Percentiles rank a stretch among this genome's conserved stretches.
These are phyloP conservation scores for Zeuzera pyrina DNA, from an alignment of 2,888 invertebrate genomes.

Conservation along the genomic window DNA sequence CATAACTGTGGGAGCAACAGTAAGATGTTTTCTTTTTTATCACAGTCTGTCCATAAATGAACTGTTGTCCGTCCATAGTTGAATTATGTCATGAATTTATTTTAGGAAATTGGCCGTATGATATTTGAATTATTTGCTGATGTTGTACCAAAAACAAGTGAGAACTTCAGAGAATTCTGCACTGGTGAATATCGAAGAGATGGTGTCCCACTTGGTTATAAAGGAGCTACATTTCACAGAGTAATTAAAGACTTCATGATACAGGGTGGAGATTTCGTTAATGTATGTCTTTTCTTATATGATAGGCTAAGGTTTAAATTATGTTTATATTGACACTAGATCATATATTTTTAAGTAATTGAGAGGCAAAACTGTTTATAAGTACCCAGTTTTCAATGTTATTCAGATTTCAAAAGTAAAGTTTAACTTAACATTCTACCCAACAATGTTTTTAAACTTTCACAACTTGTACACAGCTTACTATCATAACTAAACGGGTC, in stretches of 20 bases:
- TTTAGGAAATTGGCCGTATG: conserved; percentile 95
- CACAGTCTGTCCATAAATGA: background rate
- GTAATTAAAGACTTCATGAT: conserved; percentile 99
- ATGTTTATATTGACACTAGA: background rate
- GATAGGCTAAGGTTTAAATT: no score
- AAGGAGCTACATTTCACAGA: conserved; percentile 96
- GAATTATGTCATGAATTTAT: conserved; percentile 12
- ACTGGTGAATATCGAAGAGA: conserved; percentile 98
- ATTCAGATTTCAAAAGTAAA: no score
- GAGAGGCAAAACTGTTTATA: no score
- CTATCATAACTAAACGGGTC: no score
- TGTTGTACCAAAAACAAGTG: conserved; percentile 95
- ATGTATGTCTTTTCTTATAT: conserved; percentile 80
- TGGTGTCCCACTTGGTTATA: conserved; percentile 96
- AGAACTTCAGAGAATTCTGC: conserved; percentile 98
- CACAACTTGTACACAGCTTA: no score
- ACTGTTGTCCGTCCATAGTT: conserved; percentile 1
- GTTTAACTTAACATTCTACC: no score
- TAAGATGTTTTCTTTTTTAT: conserved; percentile 39
- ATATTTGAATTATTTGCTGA: conserved; percentile 98
- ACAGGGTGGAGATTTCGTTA: conserved; percentile 99
- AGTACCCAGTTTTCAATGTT: no score
- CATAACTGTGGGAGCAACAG: conserved; percentile 95
- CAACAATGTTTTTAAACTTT: no score
- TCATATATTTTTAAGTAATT: no score